Evolutionary conservation across 1,140 invertebrate species (phyloP).

Genomic region (Helicoverpa zea): DNA sequence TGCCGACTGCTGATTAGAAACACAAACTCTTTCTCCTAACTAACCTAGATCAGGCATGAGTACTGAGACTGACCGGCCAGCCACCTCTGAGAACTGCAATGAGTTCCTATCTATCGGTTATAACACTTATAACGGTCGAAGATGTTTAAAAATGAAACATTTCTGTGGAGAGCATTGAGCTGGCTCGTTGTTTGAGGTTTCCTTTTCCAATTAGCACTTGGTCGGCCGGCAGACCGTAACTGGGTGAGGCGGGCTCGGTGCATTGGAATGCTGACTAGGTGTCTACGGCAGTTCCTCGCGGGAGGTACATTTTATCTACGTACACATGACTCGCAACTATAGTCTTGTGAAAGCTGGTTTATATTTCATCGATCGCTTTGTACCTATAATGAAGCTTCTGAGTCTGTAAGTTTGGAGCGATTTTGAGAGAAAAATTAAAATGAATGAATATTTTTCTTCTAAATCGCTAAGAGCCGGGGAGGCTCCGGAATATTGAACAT

Average conservation of each 20-base stretch:
- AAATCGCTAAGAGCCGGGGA: no score
- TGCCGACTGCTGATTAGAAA: background rate
- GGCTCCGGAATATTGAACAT: no score
- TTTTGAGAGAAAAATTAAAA: no score
- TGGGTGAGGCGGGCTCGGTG: slow-evolving; percentile 79
- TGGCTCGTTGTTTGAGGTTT: slow-evolving; percentile 83
- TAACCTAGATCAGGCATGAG: slow-evolving; percentile 49
- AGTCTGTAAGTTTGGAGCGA: no score
- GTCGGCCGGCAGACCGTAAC: slow-evolving; percentile 83
- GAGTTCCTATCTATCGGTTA: slow-evolving; percentile 69
- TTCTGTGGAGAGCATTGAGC: slow-evolving; percentile 84
- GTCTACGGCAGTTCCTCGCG: slow-evolving; percentile 63
- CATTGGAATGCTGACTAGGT: slow-evolving; percentile 78
- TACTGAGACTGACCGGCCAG: slow-evolving; percentile 3
- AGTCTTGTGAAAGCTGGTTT: slow-evolving; percentile 53
- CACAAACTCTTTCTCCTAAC: slow-evolving; percentile 12
- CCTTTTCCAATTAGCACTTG: slow-evolving; percentile 85
- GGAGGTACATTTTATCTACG: slow-evolving; percentile 60
- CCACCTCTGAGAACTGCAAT: slow-evolving; percentile 48
- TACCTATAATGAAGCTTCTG: background rate
- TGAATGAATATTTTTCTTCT: no score
- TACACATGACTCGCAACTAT: slow-evolving; percentile 41
- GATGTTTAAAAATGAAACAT: slow-evolving; percentile 85
- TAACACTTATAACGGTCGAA: slow-evolving; percentile 73
- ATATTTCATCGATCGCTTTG: slow-evolving; percentile 14